phyloP scores from a whole-genome alignment of 2,797 vertebrate species.

The Silurus aristotelis region DNA sequence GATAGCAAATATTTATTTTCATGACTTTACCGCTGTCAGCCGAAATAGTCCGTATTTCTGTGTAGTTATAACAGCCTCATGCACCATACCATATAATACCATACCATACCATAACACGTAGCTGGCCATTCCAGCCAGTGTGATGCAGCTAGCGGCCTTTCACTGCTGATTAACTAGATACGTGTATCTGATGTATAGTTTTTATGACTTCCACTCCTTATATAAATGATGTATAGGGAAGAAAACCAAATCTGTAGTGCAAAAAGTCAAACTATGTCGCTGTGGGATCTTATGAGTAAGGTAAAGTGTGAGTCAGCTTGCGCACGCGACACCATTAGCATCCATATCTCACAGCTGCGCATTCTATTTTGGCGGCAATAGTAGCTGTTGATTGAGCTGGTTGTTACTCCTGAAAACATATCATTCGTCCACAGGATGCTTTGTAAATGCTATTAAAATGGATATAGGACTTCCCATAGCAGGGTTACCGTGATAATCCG shows the following conservation, averaged over 20 bases:
- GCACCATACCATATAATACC: too few relatives aligned
- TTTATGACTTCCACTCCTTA: too few relatives aligned
- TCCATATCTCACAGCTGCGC: background rate
- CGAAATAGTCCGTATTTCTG: background rate
- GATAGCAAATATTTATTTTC: background rate
- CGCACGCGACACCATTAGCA: background rate
- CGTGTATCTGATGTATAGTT: background rate
- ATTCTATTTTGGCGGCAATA: background rate
- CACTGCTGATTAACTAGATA: background rate
- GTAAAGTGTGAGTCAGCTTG: background rate
- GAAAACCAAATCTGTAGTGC: background rate
- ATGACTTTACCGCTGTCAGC: background rate
- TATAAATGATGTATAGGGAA: background rate
- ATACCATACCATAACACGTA: background rate
- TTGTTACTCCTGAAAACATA: background rate
- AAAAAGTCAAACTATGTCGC: background rate
- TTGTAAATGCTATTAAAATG: background rate
- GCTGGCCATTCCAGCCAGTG: background rate
- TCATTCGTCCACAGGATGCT: background rate
- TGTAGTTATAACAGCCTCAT: too few relatives aligned
- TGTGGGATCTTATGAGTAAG: background rate
- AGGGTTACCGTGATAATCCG: background rate
- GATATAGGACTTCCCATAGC: background rate
- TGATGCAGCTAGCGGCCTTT: background rate
- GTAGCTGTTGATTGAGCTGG: background rate